Conservation (phyloP, 2,888 invertebrate genomes). For the Tupiocoris notatus region DNA sequence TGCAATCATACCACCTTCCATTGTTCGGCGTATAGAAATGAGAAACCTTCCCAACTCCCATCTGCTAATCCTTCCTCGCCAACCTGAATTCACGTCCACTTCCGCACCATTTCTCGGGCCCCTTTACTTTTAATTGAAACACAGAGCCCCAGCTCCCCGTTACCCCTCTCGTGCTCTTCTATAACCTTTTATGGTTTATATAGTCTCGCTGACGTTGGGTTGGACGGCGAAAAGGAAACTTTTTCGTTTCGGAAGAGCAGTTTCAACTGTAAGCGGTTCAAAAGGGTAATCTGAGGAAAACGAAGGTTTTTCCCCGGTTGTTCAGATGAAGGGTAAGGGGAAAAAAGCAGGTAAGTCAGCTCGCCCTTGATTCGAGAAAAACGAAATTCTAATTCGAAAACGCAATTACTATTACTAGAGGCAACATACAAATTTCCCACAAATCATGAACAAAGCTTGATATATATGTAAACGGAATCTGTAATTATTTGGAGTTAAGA, state of each 20-base stretch:
- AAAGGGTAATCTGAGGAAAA: slow-evolving; percentile 1
- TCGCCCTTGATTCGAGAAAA: slow-evolving; percentile 5
- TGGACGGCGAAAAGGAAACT: neutral
- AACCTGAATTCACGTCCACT: slow-evolving; percentile 2
- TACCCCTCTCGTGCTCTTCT: neutral
- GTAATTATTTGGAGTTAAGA: neutral
- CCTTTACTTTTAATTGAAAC: slow-evolving; percentile 39
- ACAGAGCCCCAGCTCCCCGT: neutral
- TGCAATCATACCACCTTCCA: slow-evolving; percentile 2
- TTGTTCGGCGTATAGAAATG: neutral
- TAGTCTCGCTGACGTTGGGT: too few species aligned
- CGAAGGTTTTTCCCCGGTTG: neutral
- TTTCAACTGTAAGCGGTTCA: neutral
- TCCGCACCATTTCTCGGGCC: neutral
- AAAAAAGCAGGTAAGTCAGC: too few species aligned
- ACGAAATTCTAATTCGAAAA: slow-evolving; percentile 2
- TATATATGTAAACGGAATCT: neutral
- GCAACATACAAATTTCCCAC: neutral
- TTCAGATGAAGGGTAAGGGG: neutral
- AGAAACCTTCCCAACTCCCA: slow-evolving; percentile 29
- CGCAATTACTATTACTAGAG: slow-evolving; percentile 10
- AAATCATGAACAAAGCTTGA: slow-evolving; percentile 6
- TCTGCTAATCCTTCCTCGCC: slow-evolving; percentile 36
- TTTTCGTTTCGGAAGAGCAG: neutral
- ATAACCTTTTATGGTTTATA: slow-evolving; percentile 7